phyloP scores from a whole-genome alignment of 2,888 invertebrate species.

The Tigriopus californicus region DNA sequence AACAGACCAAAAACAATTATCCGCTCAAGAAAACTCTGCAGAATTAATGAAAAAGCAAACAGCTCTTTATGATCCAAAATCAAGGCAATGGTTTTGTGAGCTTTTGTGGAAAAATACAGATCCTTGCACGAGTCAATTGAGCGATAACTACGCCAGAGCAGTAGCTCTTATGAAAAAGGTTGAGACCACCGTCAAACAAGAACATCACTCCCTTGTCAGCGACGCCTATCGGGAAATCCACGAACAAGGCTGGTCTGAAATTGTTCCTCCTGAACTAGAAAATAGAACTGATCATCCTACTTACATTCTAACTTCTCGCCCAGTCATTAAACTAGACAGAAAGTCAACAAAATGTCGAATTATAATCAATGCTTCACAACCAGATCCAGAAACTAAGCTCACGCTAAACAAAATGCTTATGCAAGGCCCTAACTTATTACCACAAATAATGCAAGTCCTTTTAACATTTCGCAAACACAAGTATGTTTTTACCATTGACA shows the following conservation, averaged over 20 bases:
- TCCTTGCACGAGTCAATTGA: background rate
- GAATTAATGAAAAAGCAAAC: background rate
- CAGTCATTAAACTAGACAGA: background rate
- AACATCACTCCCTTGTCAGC: background rate
- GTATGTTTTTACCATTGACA: background rate
- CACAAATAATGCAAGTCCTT: conserved; percentile 2
- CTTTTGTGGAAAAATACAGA: background rate
- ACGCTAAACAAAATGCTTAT: background rate
- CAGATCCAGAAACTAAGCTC: background rate
- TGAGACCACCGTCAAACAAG: background rate
- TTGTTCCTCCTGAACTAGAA: background rate
- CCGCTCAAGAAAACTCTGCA: no score
- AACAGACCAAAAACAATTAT: no score
- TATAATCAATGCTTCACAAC: background rate
- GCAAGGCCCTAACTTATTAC: background rate
- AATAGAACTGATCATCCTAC: background rate
- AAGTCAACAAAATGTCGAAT: background rate
- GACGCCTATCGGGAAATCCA: background rate
- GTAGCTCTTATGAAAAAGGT: background rate
- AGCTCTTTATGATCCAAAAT: background rate
- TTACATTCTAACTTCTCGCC: background rate
- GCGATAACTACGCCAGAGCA: background rate
- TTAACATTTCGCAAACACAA: background rate
- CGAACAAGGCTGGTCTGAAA: background rate
- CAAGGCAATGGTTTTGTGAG: background rate